Conservation (phyloP, 1,140 invertebrate species). For the Centruroides sculpturatus region DNA sequence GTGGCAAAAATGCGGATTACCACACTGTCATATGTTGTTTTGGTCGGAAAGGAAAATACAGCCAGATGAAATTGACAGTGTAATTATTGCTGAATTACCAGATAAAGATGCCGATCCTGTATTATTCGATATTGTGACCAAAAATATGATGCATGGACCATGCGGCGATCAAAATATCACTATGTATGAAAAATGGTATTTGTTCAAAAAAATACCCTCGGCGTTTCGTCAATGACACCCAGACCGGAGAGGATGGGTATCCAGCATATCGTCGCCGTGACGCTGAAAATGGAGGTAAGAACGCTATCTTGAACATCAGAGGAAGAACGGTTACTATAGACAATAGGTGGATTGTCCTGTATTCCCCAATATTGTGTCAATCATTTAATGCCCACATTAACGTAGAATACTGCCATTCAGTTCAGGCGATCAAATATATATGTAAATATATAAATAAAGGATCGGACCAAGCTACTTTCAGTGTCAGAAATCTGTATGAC, state of each 20-base stretch:
- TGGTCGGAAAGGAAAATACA: constrained; percentile 10
- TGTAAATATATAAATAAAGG: not conserved
- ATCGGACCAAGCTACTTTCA: not conserved
- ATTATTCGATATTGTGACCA: constrained; percentile 2
- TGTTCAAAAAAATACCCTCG: constrained; percentile 5
- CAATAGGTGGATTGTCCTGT: not conserved
- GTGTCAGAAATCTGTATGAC: not conserved
- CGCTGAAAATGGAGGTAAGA: not conserved
- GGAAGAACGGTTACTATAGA: not conserved
- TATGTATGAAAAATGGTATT: not conserved
- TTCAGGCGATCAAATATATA: not conserved
- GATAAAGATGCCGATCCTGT: constrained; percentile 1
- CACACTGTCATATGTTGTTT: constrained; percentile 11
- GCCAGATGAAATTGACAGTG: constrained; percentile 7
- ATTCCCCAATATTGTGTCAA: not conserved
- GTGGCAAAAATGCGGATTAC: constrained; percentile 13
- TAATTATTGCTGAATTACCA: constrained; percentile 12
- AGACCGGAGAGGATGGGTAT: not conserved
- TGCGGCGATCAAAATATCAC: not conserved
- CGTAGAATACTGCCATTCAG: not conserved
- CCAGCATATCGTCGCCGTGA: not conserved
- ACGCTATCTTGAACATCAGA: too few relatives aligned
- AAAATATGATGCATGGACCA: too few relatives aligned
- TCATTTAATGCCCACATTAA: not conserved
- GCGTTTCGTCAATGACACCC: not conserved